Evolutionary conservation across 2,888 invertebrate genomes (phyloP), one percentile per base, ranked within the genome.

Genomic region (Callyntrura guangdongensis): DNA sequence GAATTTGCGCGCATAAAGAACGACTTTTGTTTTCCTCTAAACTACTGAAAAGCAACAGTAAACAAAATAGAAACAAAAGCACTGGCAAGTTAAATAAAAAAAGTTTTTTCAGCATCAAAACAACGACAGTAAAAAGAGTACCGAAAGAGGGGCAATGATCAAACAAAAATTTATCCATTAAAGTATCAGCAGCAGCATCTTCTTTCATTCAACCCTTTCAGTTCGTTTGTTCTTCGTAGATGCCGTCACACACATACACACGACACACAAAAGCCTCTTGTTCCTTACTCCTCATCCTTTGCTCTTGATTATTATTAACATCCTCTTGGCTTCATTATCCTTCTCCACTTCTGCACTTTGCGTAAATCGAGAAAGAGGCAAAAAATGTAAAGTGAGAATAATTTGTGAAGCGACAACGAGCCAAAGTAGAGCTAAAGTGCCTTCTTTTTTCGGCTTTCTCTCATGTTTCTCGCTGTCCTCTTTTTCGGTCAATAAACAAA

Each of bases 81-180:
- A 79, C 27, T 79, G 25, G 53, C 27, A 79, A 49, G 8, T 47
- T 9, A 47, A 74, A 74, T 11, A 74, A 74, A 47, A 74, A 74
- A n/a, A 9, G 45, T 45, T 74, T 74, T 45, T 74, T 1, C 45
- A n/a, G n/a, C 49, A 59, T 53, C 36, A 79, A 79, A 79, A 59
- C 17, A 79, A 59, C 14, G 9, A 79, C 22, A 17, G 56, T 36
- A 56, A 79, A 53, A 56, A 27, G 56, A 36, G 14, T 72, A 25
- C 12, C 11, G 27, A 56, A 56, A 79, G 36, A 25, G 47, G 1
- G 17, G 56, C 5, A 56, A 79, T 79, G 79, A 79, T 79, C 79
- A 79, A 79, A 59, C 79, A 79, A 79, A n/a, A 79, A 79, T 79
- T 79, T 79, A 79, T 79, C 56, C 79, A 79, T 79, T 79, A 79